Percentiles rank a stretch among this genome's conserved stretches.
These are phyloP conservation scores for Triplophysa siluroides DNA, from an alignment of 2,113 vertebrate genomes.

Conservation along the genomic window DNA sequence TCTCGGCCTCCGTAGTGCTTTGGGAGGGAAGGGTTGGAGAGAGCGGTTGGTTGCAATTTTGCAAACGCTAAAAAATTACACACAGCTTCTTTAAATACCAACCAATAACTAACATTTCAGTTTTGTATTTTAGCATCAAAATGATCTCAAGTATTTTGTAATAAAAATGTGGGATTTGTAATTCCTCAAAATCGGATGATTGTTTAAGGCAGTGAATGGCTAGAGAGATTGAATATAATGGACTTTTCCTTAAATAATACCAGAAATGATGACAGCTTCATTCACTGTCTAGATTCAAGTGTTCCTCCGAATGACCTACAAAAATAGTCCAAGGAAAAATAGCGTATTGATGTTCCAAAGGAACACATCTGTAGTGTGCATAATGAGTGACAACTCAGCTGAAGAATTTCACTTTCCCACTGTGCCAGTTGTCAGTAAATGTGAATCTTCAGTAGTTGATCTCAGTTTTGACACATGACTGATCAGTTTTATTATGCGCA, in stretches of 20 bases:
- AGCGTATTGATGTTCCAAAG: background rate
- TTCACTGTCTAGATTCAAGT: background rate
- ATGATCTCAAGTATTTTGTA: too few relatives aligned
- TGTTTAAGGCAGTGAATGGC: background rate
- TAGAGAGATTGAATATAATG: background rate
- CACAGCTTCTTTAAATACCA: too few relatives aligned
- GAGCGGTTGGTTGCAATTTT: too few relatives aligned
- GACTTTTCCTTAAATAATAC: background rate
- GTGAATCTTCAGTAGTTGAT: background rate
- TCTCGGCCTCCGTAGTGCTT: too few relatives aligned
- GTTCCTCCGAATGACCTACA: background rate
- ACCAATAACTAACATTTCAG: too few relatives aligned
- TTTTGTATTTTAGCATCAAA: too few relatives aligned
- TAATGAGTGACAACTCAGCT: background rate
- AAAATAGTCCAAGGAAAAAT: background rate
- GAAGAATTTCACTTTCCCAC: background rate
- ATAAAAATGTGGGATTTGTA: background rate
- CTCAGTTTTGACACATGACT: background rate
- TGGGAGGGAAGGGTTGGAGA: too few relatives aligned
- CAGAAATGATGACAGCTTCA: background rate
- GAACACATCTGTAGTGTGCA: background rate
- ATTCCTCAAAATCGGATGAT: background rate
- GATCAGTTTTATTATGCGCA: background rate
- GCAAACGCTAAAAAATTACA: too few relatives aligned
- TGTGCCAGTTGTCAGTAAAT: background rate